Percentiles rank a stretch among this genome's conserved stretches.
phyloP scores from a whole-genome alignment of 64 coral and sea anemone species.

The Pocillopora damicornis region DNA sequence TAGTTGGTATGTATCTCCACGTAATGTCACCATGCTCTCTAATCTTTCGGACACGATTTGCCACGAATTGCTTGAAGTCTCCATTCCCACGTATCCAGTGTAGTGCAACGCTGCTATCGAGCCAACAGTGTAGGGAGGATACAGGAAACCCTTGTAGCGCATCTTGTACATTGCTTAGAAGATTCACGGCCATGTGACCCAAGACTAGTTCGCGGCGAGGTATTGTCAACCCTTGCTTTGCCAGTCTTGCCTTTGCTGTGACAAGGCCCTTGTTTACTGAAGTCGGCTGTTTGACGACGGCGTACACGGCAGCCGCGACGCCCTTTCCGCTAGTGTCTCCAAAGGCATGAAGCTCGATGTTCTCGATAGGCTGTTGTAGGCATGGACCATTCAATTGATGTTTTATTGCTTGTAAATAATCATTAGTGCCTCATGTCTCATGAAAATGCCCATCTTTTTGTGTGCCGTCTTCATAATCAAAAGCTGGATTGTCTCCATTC shows the following conservation, averaged over 20 bases:
- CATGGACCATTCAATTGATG: too few species aligned
- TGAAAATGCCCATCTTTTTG: too few species aligned
- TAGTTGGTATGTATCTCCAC: constrained; percentile 48
- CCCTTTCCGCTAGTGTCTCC: neutral
- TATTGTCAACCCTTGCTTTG: constrained; percentile 4
- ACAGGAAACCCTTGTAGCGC: too few species aligned
- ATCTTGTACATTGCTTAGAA: too few species aligned
- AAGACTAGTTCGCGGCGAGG: neutral
- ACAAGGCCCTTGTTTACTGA: constrained; percentile 17
- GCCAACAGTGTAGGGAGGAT: neutral
- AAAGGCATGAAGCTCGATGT: too few species aligned
- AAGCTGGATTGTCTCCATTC: too few species aligned
- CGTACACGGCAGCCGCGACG: neutral
- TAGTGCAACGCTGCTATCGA: constrained; percentile 42
- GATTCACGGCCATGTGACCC: too few species aligned
- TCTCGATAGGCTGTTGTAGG: too few species aligned
- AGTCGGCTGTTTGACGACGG: neutral
- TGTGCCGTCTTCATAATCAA: too few species aligned
- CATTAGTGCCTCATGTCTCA: too few species aligned
- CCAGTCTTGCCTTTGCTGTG: constrained; percentile 32
- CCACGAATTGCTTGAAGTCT: constrained; percentile 47
- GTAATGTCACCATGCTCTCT: neutral
- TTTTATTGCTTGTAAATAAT: too few species aligned
- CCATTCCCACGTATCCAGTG: constrained; percentile 49
- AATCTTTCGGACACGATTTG: constrained; percentile 44